Conservation (phyloP, 2,888 invertebrate genomes). For the Hyposoter didymator region DNA sequence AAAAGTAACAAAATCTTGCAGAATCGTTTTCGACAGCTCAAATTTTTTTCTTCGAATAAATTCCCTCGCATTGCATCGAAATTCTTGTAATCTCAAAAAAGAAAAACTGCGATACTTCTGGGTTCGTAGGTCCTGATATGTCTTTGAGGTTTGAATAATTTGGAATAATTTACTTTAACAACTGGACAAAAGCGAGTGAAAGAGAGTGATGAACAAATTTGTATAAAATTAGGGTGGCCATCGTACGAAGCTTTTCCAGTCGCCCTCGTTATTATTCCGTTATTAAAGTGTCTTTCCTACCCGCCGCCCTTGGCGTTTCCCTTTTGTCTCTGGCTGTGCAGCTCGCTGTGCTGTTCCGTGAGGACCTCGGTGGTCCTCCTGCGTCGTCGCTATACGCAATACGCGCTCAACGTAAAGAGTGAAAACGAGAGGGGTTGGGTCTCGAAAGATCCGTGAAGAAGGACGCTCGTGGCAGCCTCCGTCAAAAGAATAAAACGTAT, state of each 20-base stretch:
- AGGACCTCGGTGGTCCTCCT: slow-evolving; percentile 38
- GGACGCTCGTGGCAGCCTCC: slow-evolving; percentile 16
- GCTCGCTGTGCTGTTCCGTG: background rate
- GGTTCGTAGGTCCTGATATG: background rate
- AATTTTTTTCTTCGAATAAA: background rate
- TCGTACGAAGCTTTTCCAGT: slow-evolving; percentile 19
- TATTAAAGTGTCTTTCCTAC: slow-evolving; percentile 42
- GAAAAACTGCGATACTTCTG: background rate
- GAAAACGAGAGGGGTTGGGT: slow-evolving; percentile 19
- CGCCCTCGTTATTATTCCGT: slow-evolving; percentile 41
- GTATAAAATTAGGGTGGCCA: slow-evolving; percentile 30
- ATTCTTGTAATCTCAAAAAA: background rate
- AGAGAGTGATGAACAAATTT: slow-evolving; percentile 23
- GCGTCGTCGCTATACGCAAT: background rate
- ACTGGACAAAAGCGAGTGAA: background rate
- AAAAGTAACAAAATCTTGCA: background rate
- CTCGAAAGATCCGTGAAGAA: slow-evolving; percentile 43
- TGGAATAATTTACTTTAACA: slow-evolving; percentile 10
- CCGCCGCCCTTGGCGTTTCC: slow-evolving; percentile 17
- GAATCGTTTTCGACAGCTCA: background rate
- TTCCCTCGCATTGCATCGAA: background rate
- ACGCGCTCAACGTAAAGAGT: slow-evolving; percentile 47
- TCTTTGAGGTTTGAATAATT: background rate
- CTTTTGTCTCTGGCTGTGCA: slow-evolving; percentile 47
- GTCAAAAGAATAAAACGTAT: slow-evolving; percentile 55